Percentiles rank a stretch among this genome's conserved stretches.
Conservation (phyloP, 2,888 invertebrate genomes). For the Meta bourneti region DNA sequence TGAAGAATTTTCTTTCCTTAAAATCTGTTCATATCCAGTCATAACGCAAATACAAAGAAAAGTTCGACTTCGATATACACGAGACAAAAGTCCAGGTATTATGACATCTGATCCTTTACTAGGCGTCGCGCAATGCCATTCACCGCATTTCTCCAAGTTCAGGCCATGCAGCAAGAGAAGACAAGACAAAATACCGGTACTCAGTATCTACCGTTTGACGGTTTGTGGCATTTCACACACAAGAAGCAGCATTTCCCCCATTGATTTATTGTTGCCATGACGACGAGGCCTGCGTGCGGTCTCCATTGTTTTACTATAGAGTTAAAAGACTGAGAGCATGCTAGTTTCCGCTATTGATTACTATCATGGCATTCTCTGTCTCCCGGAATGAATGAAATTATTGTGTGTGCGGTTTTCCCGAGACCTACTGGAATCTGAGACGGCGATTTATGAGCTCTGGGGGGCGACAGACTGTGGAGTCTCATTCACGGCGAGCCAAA, state of each 20-base stretch:
- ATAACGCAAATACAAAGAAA: not conserved
- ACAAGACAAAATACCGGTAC: constrained; percentile 76
- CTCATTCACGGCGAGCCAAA: not conserved
- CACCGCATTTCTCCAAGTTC: not conserved
- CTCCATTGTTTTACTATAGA: constrained; percentile 76
- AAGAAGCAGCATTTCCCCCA: constrained; percentile 62
- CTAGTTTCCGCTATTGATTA: constrained; percentile 76
- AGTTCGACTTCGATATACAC: not conserved
- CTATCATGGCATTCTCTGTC: constrained; percentile 63
- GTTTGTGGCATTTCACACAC: constrained; percentile 74
- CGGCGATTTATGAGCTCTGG: constrained; percentile 1
- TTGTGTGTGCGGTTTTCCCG: constrained; percentile 37
- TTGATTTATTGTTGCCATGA: constrained; percentile 75
- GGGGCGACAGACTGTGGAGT: not conserved
- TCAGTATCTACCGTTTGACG: constrained; percentile 72
- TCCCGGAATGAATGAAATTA: constrained; percentile 62
- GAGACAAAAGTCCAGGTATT: not conserved
- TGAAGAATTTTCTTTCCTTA: too few species aligned
- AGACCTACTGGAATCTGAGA: constrained; percentile 43
- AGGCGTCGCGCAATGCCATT: not conserved
- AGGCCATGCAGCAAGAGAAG: not conserved
- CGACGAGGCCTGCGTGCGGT: constrained; percentile 73
- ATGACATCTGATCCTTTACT: not conserved
- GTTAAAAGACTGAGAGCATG: constrained; percentile 74
- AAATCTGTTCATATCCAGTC: not conserved